phyloP scores from a whole-genome alignment of 2,888 invertebrate species.

The Lacanobia wlatinum region DNA sequence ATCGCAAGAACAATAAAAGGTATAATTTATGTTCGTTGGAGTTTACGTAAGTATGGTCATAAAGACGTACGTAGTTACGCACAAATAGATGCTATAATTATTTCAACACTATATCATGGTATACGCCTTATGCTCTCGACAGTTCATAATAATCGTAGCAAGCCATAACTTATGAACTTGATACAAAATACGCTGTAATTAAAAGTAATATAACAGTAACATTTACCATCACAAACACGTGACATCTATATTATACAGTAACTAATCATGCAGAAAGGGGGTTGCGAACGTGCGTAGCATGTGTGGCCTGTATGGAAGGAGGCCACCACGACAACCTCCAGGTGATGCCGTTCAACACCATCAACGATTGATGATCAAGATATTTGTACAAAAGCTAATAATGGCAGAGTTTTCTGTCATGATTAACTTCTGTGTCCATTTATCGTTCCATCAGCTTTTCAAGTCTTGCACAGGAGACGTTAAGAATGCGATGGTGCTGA shows the following conservation, averaged over 20 bases:
- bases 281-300: slow-evolving; percentile 89
- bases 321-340: slow-evolving; percentile 79
- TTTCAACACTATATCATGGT: slow-evolving; percentile 45
- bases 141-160: slow-evolving; percentile 52
- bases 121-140: slow-evolving; percentile 43
- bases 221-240: slow-evolving; percentile 83
- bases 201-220: slow-evolving; percentile 68
- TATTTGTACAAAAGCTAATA: slow-evolving; percentile 32
- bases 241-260: slow-evolving; percentile 84
- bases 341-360: slow-evolving; percentile 68
- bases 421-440: slow-evolving; percentile 52
- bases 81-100: slow-evolving; percentile 38
- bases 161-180: slow-evolving; percentile 49
- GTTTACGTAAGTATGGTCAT: slow-evolving; percentile 21
- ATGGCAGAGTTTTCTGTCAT: slow-evolving; percentile 34
- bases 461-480: slow-evolving; percentile 35
- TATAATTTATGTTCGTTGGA: slow-evolving; percentile 11
- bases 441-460: slow-evolving; percentile 20
- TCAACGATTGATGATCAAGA: slow-evolving; percentile 37
- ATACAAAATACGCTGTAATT: slow-evolving; percentile 54
- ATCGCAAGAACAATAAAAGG: slow-evolving; percentile 12
- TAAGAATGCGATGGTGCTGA: slow-evolving; percentile 48
- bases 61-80: slow-evolving; percentile 13
- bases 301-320: slow-evolving; percentile 79
- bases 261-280: slow-evolving; percentile 90